A percentile compares a stretch with the other conserved stretches of the same genome.
These are phyloP conservation scores for Enteromius thamalakanensis DNA, from an alignment of 2,797 vertebrate genomes.

Conservation along the genomic window DNA sequence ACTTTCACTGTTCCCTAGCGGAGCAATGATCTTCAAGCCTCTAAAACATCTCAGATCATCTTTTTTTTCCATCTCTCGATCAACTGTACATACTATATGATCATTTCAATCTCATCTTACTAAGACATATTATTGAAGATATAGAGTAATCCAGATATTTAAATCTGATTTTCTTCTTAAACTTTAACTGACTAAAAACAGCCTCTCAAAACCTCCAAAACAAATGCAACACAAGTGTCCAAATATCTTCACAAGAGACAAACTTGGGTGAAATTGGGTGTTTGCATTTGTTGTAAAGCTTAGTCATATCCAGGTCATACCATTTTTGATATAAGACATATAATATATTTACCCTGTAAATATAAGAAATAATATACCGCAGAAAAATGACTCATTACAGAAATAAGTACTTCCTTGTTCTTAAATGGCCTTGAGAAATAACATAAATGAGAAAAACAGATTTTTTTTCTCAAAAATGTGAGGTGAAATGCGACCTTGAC, in stretches of 20 bases:
- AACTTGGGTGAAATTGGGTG: background rate
- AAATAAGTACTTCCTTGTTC: background rate
- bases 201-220: background rate
- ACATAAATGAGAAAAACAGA: background rate
- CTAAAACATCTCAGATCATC: too few relatives aligned
- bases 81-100: too few relatives aligned
- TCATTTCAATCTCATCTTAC: too few relatives aligned
- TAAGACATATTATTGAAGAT: too few relatives aligned
- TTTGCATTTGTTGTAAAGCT: background rate
- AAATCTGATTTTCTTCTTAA: background rate
- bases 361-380: background rate
- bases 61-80: too few relatives aligned
- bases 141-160: too few relatives aligned
- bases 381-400: background rate
- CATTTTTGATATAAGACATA: too few relatives aligned
- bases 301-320: background rate
- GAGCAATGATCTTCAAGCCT: too few relatives aligned
- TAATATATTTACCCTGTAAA: background rate
- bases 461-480: background rate
- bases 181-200: background rate
- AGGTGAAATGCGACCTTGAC: background rate
- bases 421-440: background rate
- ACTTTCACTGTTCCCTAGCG: too few relatives aligned
- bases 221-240: background rate
- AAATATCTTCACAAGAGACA: background rate